phyloP scores from a whole-genome alignment of 2,888 invertebrate genomes.

The Aquatica leii region DNA sequence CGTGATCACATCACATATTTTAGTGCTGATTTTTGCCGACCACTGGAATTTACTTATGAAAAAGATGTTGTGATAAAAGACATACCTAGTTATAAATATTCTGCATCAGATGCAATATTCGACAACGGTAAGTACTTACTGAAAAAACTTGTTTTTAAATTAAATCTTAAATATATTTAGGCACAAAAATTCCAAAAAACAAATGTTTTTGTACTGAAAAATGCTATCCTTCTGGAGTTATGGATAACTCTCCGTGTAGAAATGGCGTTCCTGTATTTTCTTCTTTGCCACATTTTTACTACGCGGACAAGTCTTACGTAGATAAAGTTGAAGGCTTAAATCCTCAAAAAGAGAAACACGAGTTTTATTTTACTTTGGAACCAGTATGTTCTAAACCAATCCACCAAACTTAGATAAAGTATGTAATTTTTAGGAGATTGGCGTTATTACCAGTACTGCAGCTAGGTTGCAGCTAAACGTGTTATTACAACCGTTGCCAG shows the following conservation, averaged over 20 bases:
- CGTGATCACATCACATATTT: conserved; percentile 70
- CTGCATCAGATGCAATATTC: conserved; percentile 69
- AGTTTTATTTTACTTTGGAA: conserved; percentile 79
- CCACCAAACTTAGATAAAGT: background rate
- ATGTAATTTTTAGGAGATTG: conserved; percentile 72
- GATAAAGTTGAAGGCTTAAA: conserved; percentile 72
- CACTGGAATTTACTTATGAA: conserved; percentile 69
- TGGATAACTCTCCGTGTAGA: conserved; percentile 82
- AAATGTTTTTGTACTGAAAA: conserved; percentile 77
- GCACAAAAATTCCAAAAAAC: conserved; percentile 67
- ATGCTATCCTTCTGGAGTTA: conserved; percentile 77
- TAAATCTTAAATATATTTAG: conserved; percentile 59
- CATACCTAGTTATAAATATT: conserved; percentile 72
- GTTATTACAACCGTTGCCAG: conserved; percentile 70
- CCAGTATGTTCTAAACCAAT: conserved; percentile 71
- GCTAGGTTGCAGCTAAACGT: conserved; percentile 85
- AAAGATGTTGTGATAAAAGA: conserved; percentile 67
- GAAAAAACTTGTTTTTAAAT: background rate
- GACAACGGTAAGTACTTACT: conserved; percentile 68
- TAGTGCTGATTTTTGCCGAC: conserved; percentile 79
- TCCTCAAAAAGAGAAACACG: conserved; percentile 74
- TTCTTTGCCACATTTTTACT: conserved; percentile 85
- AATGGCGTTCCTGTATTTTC: conserved; percentile 84
- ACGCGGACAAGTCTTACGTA: conserved; percentile 74
- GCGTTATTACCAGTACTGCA: conserved; percentile 78